Conservation (phyloP, 1,140 invertebrate species). For the Drosophila mauritiana region DNA sequence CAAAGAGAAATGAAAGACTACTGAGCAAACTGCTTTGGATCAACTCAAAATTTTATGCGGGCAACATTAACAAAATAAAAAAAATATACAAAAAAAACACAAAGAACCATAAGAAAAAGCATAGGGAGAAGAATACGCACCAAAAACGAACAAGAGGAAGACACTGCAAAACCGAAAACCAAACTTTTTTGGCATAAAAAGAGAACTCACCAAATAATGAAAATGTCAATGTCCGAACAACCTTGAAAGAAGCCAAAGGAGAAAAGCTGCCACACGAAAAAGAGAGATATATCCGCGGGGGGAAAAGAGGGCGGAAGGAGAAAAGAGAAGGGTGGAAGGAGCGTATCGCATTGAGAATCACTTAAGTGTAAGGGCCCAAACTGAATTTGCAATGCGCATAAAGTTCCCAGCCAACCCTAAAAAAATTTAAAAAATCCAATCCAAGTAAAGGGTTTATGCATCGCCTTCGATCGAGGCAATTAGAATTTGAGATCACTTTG, state of each 20-base stretch:
- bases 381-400: constrained; percentile 73
- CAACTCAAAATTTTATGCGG: constrained; percentile 77
- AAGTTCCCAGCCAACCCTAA: constrained; percentile 33
- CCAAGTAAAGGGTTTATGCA: constrained; percentile 24
- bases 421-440: constrained; percentile 27
- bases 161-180: constrained; percentile 54
- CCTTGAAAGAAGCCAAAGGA: constrained; percentile 84
- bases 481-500: constrained; percentile 39
- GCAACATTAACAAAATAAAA: constrained; percentile 66
- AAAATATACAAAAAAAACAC: constrained; percentile 22
- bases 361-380: constrained; percentile 63
- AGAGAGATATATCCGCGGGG: constrained; percentile 5
- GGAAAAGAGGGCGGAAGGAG: constrained; percentile 9
- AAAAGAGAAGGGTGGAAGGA: constrained; percentile 30
- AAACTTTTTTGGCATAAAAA: constrained; percentile 63
- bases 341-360: constrained; percentile 51
- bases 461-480: constrained; percentile 9
- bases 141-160: constrained; percentile 47
- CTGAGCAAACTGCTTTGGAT: constrained; percentile 63
- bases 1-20: constrained; percentile 65
- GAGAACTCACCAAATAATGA: constrained; percentile 62
- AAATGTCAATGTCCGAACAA: constrained; percentile 84
- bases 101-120: constrained; percentile 45
- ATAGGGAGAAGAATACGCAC: constrained; percentile 62
- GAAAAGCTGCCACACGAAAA: constrained; percentile 64